phyloP scores from a whole-genome alignment of 2,888 invertebrate genomes.

The Agrochola litura region DNA sequence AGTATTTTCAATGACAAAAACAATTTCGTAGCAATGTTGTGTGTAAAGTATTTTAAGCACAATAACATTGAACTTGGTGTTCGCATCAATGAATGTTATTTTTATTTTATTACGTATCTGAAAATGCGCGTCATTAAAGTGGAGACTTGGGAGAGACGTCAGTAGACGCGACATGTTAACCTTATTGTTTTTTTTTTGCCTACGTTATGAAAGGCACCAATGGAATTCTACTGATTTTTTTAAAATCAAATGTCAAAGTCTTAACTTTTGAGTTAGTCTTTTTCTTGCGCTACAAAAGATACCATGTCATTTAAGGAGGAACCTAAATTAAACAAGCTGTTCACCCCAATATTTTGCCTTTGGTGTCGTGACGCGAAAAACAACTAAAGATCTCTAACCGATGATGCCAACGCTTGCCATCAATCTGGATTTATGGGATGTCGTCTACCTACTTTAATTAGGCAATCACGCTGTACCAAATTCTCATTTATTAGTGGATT shows the following conservation, averaged over 20 bases:
- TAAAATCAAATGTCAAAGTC: not conserved
- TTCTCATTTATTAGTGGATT: not conserved
- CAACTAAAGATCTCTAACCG: not conserved
- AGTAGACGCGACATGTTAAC: not conserved
- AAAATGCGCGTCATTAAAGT: constrained; percentile 52
- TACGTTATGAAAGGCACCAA: not conserved
- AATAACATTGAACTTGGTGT: constrained; percentile 79
- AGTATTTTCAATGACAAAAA: constrained; percentile 73
- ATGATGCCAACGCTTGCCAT: not conserved
- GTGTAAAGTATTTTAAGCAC: constrained; percentile 78
- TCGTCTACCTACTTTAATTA: not conserved
- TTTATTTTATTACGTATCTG: constrained; percentile 62
- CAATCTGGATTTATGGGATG: not conserved
- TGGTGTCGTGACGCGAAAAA: not conserved
- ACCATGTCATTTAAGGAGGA: no score
- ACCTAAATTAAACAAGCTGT: not conserved
- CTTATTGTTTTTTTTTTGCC: constrained; percentile 6
- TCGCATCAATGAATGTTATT: constrained; percentile 73
- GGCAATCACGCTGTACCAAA: not conserved
- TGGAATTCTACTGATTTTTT: not conserved
- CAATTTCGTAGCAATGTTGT: constrained; percentile 66
- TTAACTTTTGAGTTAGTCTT: not conserved
- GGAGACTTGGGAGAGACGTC: constrained; percentile 22
- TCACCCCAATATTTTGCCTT: not conserved
- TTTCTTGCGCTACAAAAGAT: not conserved